phyloP scores from a whole-genome alignment of 2,113 vertebrate genomes.

The Oryzias woworae region DNA sequence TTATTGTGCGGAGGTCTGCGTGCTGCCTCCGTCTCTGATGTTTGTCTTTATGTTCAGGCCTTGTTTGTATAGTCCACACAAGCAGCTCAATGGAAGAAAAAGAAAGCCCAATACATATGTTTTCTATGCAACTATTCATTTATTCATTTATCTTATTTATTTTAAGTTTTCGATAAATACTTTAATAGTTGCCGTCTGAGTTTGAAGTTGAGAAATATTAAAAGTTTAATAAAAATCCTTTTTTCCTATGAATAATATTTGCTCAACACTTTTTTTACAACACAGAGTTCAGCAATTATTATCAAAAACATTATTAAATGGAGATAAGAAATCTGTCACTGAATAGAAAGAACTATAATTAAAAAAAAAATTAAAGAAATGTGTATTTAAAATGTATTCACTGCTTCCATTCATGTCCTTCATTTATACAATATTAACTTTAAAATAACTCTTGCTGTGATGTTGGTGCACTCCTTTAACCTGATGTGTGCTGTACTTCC shows the following conservation, averaged over 20 bases:
- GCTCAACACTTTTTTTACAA: too few species aligned
- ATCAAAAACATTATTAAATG: too few species aligned
- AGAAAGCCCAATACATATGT: neutral
- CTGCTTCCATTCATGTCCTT: neutral
- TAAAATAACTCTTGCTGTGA: neutral
- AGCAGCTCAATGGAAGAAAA: neutral
- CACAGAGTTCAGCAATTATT: too few species aligned
- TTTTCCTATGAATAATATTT: too few species aligned
- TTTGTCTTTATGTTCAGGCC: slow-evolving; percentile 32
- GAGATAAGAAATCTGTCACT: too few species aligned
- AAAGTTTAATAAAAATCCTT: too few species aligned
- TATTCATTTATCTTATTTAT: too few species aligned
- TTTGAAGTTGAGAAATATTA: too few species aligned
- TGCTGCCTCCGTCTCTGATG: slow-evolving; percentile 50
- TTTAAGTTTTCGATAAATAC: neutral
- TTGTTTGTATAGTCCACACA: slow-evolving; percentile 4
- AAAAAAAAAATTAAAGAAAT: neutral
- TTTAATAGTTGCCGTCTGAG: neutral
- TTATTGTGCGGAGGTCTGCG: slow-evolving; percentile 56
- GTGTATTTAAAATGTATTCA: neutral
- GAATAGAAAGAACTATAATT: too few species aligned
- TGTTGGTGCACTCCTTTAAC: too few species aligned
- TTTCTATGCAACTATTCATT: neutral
- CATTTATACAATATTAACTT: slow-evolving; percentile 24
- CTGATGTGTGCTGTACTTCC: too few species aligned